Percentiles rank a stretch among this genome's conserved stretches.
Evolutionary conservation across 1,140 invertebrate genomes (phyloP).

Genomic region (Papilio polytes): DNA sequence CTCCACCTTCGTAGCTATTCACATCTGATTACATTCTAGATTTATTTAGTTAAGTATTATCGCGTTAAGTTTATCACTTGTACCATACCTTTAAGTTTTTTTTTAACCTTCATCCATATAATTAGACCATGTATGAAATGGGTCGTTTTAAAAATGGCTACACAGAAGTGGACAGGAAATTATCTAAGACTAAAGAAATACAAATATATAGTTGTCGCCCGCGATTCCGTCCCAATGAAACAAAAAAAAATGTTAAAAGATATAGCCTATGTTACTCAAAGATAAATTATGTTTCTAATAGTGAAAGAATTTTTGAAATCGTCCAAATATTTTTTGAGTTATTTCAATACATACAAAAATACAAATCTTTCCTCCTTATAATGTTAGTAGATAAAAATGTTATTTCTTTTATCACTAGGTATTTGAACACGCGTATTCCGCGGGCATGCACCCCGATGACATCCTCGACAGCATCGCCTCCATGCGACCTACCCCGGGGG

Average conservation of each 20-base stretch:
- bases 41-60: neutral
- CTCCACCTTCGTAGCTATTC: too few species aligned
- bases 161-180: neutral
- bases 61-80: neutral
- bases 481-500: constrained; percentile 64
- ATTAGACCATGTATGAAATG: neutral
- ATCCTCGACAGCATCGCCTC: constrained; percentile 67
- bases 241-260: too few species aligned
- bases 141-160: constrained; percentile 7
- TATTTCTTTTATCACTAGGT: constrained; percentile 51
- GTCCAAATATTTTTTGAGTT: too few species aligned
- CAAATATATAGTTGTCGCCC: neutral
- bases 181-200: neutral
- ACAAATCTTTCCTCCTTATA: too few species aligned
- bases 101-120: neutral
- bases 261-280: too few species aligned
- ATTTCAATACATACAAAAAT: too few species aligned
- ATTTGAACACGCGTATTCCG: constrained; percentile 73
- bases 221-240: neutral
- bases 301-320: too few species aligned
- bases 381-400: too few species aligned
- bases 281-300: too few species aligned
- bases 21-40: neutral
- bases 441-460: constrained; percentile 61
- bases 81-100: neutral